Evolutionary conservation across 1,140 invertebrate genomes (phyloP).

Genomic region (Coboldia fuscipes): DNA sequence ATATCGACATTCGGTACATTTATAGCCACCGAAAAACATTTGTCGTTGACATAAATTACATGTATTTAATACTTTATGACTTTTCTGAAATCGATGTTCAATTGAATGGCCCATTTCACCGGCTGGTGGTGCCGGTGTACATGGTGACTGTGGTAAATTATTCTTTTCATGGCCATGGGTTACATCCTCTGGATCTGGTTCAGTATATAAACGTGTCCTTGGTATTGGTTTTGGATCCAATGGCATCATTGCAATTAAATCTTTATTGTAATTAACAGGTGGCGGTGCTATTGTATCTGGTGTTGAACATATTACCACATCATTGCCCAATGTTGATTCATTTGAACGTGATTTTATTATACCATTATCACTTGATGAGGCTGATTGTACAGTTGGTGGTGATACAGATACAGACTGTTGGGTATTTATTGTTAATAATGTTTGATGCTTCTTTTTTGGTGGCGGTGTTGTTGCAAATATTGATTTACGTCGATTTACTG

Average conservation of each 20-base stretch:
- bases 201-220: slow-evolving; percentile 43
- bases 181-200: slow-evolving; percentile 30
- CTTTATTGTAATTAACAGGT: not conserved
- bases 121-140: slow-evolving; percentile 43
- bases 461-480: slow-evolving; percentile 57
- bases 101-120: slow-evolving; percentile 77
- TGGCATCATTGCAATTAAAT: not conserved
- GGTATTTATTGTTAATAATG: slow-evolving; percentile 20
- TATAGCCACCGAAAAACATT: slow-evolving; percentile 74
- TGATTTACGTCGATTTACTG: not conserved
- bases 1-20: slow-evolving; percentile 92
- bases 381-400: not conserved
- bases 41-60: slow-evolving; percentile 83
- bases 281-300: not conserved
- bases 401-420: slow-evolving; percentile 3
- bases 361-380: slow-evolving; percentile 17
- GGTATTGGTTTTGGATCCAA: too few species aligned
- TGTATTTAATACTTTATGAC: slow-evolving; percentile 68
- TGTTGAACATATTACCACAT: slow-evolving; percentile 5
- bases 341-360: slow-evolving; percentile 80
- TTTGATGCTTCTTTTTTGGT: slow-evolving; percentile 45
- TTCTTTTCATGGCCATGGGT: slow-evolving; percentile 12
- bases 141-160: slow-evolving; percentile 47
- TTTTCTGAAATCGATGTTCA: slow-evolving; percentile 73
- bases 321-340: slow-evolving; percentile 53